These are phyloP conservation scores for Andrena flavipes DNA, from an alignment of 2,888 invertebrate genomes.

Conservation along the genomic window DNA sequence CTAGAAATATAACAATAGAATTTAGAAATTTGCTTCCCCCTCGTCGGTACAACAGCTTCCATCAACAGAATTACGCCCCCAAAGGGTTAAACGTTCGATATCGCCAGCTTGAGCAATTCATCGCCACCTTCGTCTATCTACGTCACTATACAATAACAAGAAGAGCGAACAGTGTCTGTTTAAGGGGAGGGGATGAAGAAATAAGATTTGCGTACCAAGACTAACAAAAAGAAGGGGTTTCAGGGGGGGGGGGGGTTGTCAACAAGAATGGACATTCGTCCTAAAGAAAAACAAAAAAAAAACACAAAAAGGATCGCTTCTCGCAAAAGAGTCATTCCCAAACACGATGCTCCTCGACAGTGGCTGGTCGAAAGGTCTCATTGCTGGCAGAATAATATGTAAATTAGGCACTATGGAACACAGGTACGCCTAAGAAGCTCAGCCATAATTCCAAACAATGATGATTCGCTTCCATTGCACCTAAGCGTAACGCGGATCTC, in stretches of 20 bases:
- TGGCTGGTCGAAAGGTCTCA: constrained; percentile 27
- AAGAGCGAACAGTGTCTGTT: constrained; percentile 40
- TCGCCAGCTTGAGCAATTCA: constrained; percentile 54
- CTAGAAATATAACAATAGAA: constrained; percentile 5
- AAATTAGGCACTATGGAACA: constrained; percentile 54
- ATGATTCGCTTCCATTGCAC: constrained; percentile 52
- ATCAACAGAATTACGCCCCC: constrained; percentile 31
- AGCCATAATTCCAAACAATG: constrained; percentile 38
- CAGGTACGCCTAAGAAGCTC: constrained; percentile 59
- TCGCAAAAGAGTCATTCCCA: constrained; percentile 42
- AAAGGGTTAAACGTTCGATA: constrained; percentile 52
- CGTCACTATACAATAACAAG: constrained; percentile 47
- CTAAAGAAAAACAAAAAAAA: not conserved
- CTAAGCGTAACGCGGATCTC: constrained; percentile 38
- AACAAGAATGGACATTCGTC: constrained; percentile 8
- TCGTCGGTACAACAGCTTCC: not conserved
- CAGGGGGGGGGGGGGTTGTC: not conserved
- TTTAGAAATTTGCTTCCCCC: not conserved
- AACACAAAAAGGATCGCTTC: constrained; percentile 16
- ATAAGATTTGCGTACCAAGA: constrained; percentile 44
- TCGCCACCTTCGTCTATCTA: constrained; percentile 63
- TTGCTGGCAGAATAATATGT: constrained; percentile 44
- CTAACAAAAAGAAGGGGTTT: constrained; percentile 28
- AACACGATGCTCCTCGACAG: constrained; percentile 46
- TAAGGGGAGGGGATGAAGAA: constrained; percentile 5